Evolutionary conservation across 2,113 vertebrate genomes (phyloP), one percentile per base, ranked within the genome.

Genomic region (Rafetus swinhoei): DNA sequence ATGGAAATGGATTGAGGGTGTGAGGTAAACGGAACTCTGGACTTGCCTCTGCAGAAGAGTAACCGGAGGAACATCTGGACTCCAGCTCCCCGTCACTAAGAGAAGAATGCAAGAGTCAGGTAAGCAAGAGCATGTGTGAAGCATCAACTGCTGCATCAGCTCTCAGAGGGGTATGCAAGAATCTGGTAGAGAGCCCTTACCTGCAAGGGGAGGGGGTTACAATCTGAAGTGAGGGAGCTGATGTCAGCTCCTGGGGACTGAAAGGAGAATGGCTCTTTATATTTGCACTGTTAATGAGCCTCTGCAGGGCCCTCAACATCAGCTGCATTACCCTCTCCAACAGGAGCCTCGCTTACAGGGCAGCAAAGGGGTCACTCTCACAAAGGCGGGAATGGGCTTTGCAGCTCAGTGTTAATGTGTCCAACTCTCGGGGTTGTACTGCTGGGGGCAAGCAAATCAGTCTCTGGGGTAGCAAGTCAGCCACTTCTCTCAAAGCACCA

Each of bases 1-100:
- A 9, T 72, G 65, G 32, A 18, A 35, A 5, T 35, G 82, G 60
- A 59, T 80, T 87, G 16, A 19, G 19, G 39, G 13, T 13, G 35
- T 14, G 56, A 90, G 90, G 80, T 53, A 11, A 87, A 86, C 35
- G 82, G 79, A 5, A 88, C 82, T 91, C 65, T 3, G 21, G 85
- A 97, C 99, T 99, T 98, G 99, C 99, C 99, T 99, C 99, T 3
- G 99, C 99, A 0, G 99, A 99, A 65, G 99, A 99, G 96, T 99
- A 99, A 95, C 99, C 99, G 1, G 99, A 99, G 60, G 99, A 99
- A 96, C 99, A 99, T 97, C 99, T 98, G 89, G 99, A 99, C 97
- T 99, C 99, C 74, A 98, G 97, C 96, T 99, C 99, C 50, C 98
- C 98, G 1, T 99, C 99, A 94, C 99, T 99, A 95, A 32, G 84